Evolutionary conservation across 2,113 vertebrate genomes (phyloP), one percentile per base, ranked within the genome.

Genomic region (Phoxinus phoxinus): DNA sequence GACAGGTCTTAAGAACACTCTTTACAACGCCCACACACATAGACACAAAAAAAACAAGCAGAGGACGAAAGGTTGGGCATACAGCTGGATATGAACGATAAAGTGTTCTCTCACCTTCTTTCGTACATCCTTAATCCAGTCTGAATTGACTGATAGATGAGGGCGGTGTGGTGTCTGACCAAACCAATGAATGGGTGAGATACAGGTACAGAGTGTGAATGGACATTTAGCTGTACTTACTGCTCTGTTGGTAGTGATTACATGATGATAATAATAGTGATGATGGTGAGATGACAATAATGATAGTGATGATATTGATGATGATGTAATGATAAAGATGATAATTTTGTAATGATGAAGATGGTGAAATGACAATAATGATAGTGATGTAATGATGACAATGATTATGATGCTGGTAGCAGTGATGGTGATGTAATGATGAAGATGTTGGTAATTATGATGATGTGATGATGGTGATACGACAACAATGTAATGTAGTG

Each of bases 21-120:
- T 74, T 44, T 74, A 32, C 48, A 58, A 53, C 41, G n/a, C 84
- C 41, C 69, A 51, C n/a, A 79, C 27, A 80, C 27, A 27, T 23
- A 73, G 27, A 71, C 21, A 56, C 19, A 32, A 25, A 85, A 85
- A 74, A 63, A n/a, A 73, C 58, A 72, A 83, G 41, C 56, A 48
- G 58, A 63, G 67, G 71, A 84, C 81, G 21, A 84, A 86, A 81
- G 59, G 69, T 12, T n/a, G 58, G 17, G 41, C 46, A 27, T 32
- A 69, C 79, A 65, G 79, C 61, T 48, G 85, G 75, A 88, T 75
- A 81, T 74, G 77, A 63, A 76, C 11, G 76, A 84, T 84, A 80
- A 84, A 81, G 59, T 84, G 27, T 84, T 76, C 46, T 41, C 59
- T 65, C 21, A 46, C 81, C 53, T 69, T 19, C 77, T 72, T 77